Conservation (phyloP, 2,888 invertebrate species). For the Bombylius major region DNA sequence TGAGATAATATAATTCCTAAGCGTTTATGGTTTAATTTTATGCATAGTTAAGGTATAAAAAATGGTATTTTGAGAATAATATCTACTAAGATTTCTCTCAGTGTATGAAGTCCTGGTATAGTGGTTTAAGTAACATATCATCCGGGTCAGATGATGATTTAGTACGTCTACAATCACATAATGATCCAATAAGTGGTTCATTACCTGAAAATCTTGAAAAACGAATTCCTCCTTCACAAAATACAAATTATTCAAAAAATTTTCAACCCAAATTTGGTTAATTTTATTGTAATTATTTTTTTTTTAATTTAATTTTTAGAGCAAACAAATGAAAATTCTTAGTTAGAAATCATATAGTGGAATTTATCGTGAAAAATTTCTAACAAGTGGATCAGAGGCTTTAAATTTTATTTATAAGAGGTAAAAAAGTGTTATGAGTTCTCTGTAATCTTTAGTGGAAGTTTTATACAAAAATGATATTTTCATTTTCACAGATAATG, state of each 20-base stretch:
- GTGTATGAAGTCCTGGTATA: no score
- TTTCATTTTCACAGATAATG: slow-evolving; percentile 13
- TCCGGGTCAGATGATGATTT: no score
- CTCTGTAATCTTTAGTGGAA: neutral
- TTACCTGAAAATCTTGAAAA: slow-evolving; percentile 48
- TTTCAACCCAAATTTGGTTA: slow-evolving; percentile 6
- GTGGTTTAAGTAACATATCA: no score
- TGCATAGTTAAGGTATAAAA: no score
- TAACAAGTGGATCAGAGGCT: slow-evolving; percentile 69
- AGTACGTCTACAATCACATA: slow-evolving; percentile 24
- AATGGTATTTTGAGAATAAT: no score
- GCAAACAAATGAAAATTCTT: slow-evolving; percentile 36
- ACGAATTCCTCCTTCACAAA: slow-evolving; percentile 11
- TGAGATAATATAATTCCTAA: no score
- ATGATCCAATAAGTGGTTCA: slow-evolving; percentile 34
- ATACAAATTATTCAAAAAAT: slow-evolving; percentile 10
- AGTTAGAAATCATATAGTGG: slow-evolving; percentile 64
- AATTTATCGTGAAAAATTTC: slow-evolving; percentile 69
- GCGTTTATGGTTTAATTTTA: no score
- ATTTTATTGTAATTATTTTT: neutral
- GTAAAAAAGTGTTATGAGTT: slow-evolving; percentile 13
- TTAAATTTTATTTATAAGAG: slow-evolving; percentile 60
- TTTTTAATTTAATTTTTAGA: slow-evolving; percentile 15
- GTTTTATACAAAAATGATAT: neutral
- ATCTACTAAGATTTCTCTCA: no score